Base-by-base conservation (phyloP, 1,140 invertebrate genomes). In the Luehdorfia chinensis region DNA sequence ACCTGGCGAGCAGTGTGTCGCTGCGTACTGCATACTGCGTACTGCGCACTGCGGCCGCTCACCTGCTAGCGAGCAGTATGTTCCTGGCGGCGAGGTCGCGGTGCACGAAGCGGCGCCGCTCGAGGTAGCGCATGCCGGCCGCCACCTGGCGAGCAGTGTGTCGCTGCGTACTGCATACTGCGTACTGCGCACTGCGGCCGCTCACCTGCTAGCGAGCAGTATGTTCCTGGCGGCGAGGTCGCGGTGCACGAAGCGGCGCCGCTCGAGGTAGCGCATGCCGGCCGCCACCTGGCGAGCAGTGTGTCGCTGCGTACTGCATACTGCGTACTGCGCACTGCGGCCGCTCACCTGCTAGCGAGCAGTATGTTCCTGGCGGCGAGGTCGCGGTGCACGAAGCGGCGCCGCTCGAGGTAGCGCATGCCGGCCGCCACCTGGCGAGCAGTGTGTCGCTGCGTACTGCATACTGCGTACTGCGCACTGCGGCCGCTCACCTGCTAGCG, bases 151-250 rank as follows among this genome's bases (percentile, higher is more conserved):
- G 92, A 12, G 96, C 96, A n/a, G n/a, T n/a, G n/a, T n/a, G n/a
- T n/a, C n/a, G n/a, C n/a, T n/a, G n/a, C n/a, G n/a, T n/a, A n/a
- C n/a, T n/a, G n/a, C n/a, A n/a, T n/a, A n/a, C n/a, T n/a, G n/a
- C n/a, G n/a, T n/a, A n/a, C n/a, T n/a, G n/a, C n/a, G n/a, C n/a
- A n/a, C n/a, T n/a, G n/a, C n/a, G n/a, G n/a, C n/a, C n/a, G n/a
- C n/a, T 34, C 45, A 84, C 75, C 73, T 84, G 62, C 47, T 81
- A 37, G 94, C 91, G 4, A 98, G 81, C 11, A 98, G 84, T 65
- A 98, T 97, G 81, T 98, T 98, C 66, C 97, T 90, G 9, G 96
- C 96, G 4, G 96, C 96, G 41, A 98, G 88, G 87, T 98, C 96
- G 9, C 97, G 88, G 85, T 98, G 97, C 8, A 98, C 96, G 47